These are phyloP conservation scores for Hirtodrosophila trivittata DNA, from an alignment of 2,888 invertebrate species.

Conservation along the genomic window DNA sequence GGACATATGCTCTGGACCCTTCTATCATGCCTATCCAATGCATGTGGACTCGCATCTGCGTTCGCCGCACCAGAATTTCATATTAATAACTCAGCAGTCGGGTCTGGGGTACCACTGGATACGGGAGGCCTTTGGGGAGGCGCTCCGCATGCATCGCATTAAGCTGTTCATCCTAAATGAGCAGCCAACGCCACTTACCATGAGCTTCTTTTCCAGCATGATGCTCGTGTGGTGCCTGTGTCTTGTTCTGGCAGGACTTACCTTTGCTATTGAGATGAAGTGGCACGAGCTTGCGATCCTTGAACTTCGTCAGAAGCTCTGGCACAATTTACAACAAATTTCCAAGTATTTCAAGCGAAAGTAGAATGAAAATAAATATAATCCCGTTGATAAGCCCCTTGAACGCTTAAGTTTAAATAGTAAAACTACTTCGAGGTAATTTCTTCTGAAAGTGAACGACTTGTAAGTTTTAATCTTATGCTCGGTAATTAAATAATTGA, in stretches of 20 bases:
- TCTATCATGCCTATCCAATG: constrained; percentile 73
- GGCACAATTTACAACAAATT: not conserved
- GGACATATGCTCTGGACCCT: constrained; percentile 74
- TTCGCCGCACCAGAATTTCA: constrained; percentile 58
- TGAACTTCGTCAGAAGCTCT: not conserved
- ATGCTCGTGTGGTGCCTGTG: constrained; percentile 67
- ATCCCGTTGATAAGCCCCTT: no score
- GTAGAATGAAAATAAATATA: no score
- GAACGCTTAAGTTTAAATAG: no score
- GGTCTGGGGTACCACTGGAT: constrained; percentile 67
- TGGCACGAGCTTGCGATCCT: constrained; percentile 36
- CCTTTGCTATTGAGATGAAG: constrained; percentile 67
- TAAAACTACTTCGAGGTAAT: not conserved
- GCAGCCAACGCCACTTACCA: constrained; percentile 51
- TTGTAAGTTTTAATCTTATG: not conserved
- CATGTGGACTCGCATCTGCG: constrained; percentile 71
- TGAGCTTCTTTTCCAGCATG: constrained; percentile 63
- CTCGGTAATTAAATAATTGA: no score
- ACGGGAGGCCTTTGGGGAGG: constrained; percentile 67
- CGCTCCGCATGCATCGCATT: constrained; percentile 55
- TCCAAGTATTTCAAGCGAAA: constrained; percentile 16
- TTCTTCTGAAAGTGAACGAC: no score
- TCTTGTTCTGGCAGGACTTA: constrained; percentile 50
- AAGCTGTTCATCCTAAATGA: constrained; percentile 44
- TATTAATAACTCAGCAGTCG: constrained; percentile 63